Evolutionary conservation across 2,888 invertebrate species (phyloP), one percentile per base, ranked within the genome.

Genomic region (Macrosoma leucophasiata): DNA sequence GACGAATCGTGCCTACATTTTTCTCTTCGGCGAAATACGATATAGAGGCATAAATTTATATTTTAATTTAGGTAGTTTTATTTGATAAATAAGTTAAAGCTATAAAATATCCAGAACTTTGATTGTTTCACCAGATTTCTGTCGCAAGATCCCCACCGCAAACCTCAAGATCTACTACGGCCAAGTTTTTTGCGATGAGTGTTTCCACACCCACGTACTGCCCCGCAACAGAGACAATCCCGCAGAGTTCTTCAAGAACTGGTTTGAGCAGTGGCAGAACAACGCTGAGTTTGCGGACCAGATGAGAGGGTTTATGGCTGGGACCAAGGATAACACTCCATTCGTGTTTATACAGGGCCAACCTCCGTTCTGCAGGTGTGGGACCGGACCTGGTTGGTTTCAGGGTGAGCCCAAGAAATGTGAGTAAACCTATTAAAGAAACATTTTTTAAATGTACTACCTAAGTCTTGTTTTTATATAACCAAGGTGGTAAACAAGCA

Each of bases 171-270:
- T 82, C 25, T 82, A 81, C 49, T 81, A 78, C 46, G 82, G 82
- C 2, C 81, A 81, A 49, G 72, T 79, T 2, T 82, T 82, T 43
- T 82, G 82, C 34, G 81, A 81, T 32, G 69, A 72, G 0, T 82
- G 82, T 46, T 82, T 82, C 49, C 53, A 79, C 18, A 60, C 62
- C 18, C 68, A 73, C 38, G 66, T 82, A 2, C 36, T 82, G 5
- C 69, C 53, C 25, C 66, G 64, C 4, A 69, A 51, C 28, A 59
- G 58, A 29, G 77, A 81, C 34, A 76, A 72, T 34, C 72, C 79
- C 0, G 53, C 67, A 0, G 79, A 78, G n/a, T 81, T 82, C 46
- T 81, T 77, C 46, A 72, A 63, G 50, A 62, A 50, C 33, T 82
- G 81, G 50, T 78, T 78, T 33, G 78, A 79, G 6, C 74, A 76